phyloP scores from a whole-genome alignment of 64 coral and sea anemone species.

The Actinia tenebrosa region DNA sequence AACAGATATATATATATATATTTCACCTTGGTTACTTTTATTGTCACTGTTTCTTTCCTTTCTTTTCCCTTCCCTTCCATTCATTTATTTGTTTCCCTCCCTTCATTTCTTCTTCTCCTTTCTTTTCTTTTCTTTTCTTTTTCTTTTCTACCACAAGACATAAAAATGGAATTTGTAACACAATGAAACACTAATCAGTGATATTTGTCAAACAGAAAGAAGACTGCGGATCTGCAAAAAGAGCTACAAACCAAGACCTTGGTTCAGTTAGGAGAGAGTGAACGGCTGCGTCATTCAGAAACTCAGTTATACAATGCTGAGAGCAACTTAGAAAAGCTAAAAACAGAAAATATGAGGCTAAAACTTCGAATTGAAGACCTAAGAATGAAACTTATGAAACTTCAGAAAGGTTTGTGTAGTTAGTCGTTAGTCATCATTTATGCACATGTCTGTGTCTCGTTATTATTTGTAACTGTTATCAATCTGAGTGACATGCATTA shows the following conservation, averaged over 20 bases:
- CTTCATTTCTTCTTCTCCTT: too few relatives aligned
- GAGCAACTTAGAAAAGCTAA: conserved; percentile 59
- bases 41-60: too few relatives aligned
- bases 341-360: conserved; percentile 81
- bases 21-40: not conserved
- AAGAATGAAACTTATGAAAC: conserved; percentile 63
- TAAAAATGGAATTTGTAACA: too few relatives aligned
- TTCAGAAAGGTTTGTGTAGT: conserved; percentile 31
- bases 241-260: conserved; percentile 79
- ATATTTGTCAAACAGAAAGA: conserved; percentile 19
- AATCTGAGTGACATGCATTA: too few relatives aligned
- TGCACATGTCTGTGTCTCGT: too few relatives aligned
- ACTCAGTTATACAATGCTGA: conserved; percentile 73
- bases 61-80: too few relatives aligned
- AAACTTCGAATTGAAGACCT: conserved; percentile 74
- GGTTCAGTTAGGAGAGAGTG: conserved; percentile 78
- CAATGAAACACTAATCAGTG: too few relatives aligned
- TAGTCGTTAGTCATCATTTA: too few relatives aligned
- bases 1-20: too few relatives aligned
- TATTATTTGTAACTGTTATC: not conserved
- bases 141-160: too few relatives aligned
- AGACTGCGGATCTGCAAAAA: conserved; percentile 55
- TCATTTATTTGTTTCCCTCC: too few relatives aligned
- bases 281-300: conserved; percentile 69
- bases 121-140: too few relatives aligned